Percentiles rank a stretch among this genome's conserved stretches.
Conservation (phyloP, 2,113 vertebrate species). For the Hypocryptadius cinnamomeus region DNA sequence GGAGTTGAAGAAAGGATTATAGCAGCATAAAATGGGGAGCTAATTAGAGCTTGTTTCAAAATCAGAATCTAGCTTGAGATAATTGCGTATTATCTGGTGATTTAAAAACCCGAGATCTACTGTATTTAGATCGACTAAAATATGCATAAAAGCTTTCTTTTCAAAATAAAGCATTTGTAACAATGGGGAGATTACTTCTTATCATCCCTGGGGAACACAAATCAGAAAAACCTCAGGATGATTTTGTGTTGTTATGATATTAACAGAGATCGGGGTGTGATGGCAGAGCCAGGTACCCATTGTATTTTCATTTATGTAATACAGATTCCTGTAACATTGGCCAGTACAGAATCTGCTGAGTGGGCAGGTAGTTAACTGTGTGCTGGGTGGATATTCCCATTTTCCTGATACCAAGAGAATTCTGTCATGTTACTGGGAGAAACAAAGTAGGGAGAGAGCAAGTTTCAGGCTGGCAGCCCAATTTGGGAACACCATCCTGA, state of each 20-base stretch:
- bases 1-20: slow-evolving; percentile 56
- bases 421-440: neutral
- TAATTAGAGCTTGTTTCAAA: slow-evolving; percentile 59
- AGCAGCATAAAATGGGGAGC: slow-evolving; percentile 51
- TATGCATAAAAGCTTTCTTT: slow-evolving; percentile 55
- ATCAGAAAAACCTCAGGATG: neutral
- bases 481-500: neutral
- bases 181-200: slow-evolving; percentile 58
- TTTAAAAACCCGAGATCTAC: slow-evolving; percentile 54
- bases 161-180: slow-evolving; percentile 47
- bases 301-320: neutral
- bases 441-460: neutral
- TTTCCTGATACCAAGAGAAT: neutral
- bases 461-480: neutral
- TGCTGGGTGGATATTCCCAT: neutral
- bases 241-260: neutral
- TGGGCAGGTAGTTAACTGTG: neutral
- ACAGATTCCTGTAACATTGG: neutral
- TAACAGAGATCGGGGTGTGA: neutral
- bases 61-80: slow-evolving; percentile 43
- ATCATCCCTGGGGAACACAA: slow-evolving; percentile 20
- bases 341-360: neutral
- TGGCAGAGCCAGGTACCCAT: neutral
- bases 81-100: slow-evolving; percentile 39
- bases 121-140: slow-evolving; percentile 61